phyloP scores from a whole-genome alignment of 2,888 invertebrate genomes.

The Andrena bucephala region DNA sequence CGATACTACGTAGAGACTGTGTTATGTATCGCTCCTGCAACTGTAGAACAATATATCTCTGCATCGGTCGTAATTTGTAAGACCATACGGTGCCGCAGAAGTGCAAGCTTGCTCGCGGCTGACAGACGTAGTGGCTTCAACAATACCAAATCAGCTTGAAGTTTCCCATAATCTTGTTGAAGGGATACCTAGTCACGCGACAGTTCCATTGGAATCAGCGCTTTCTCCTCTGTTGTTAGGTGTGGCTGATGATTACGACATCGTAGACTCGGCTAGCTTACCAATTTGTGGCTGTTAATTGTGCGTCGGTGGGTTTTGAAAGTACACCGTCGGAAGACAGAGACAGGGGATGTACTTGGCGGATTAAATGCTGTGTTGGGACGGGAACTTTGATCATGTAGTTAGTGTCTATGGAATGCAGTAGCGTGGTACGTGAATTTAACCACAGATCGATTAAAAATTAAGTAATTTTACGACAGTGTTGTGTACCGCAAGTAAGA shows the following conservation, averaged over 20 bases:
- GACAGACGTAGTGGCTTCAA: constrained; percentile 37
- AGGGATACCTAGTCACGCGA: neutral
- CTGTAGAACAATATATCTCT: constrained; percentile 40
- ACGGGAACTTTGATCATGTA: neutral
- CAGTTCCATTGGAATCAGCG: constrained; percentile 26
- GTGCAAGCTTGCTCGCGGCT: constrained; percentile 43
- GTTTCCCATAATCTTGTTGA: constrained; percentile 40
- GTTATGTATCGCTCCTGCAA: constrained; percentile 18
- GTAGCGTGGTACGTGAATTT: too few species aligned
- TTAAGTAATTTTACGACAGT: too few species aligned
- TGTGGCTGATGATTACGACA: neutral
- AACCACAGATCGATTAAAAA: too few species aligned
- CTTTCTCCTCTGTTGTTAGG: neutral
- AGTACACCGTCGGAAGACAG: neutral
- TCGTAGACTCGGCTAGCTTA: neutral
- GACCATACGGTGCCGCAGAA: constrained; percentile 21
- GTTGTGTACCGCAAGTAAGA: too few species aligned
- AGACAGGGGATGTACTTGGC: neutral
- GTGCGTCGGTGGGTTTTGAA: neutral
- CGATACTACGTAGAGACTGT: neutral
- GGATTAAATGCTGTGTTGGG: neutral
- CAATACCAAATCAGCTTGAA: constrained; percentile 52
- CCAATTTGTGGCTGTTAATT: constrained; percentile 30
- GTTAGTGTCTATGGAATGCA: neutral
- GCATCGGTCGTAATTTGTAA: constrained; percentile 59